Conservation (phyloP, 2,888 invertebrate genomes). For the Sericinus montela region DNA sequence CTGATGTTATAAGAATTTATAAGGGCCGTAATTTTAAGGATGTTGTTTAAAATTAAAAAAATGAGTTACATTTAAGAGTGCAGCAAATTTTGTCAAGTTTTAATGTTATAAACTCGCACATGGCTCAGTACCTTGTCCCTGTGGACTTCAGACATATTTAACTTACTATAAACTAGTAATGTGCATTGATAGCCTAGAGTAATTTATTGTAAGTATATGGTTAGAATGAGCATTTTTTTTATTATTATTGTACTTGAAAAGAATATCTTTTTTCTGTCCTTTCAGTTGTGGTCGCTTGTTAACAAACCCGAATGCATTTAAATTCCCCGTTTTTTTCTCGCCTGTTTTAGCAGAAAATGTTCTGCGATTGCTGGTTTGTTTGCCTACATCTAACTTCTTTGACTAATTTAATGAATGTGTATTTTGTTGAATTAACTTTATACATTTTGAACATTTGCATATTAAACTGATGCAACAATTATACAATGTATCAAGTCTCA, state of each 20-base stretch:
- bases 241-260: slow-evolving; percentile 33
- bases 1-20: slow-evolving; percentile 49
- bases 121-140: slow-evolving; percentile 66
- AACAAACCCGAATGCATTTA: slow-evolving; percentile 66
- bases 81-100: not conserved
- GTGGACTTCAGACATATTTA: slow-evolving; percentile 59
- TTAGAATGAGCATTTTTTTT: slow-evolving; percentile 64
- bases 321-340: slow-evolving; percentile 32
- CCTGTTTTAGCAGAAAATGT: slow-evolving; percentile 33
- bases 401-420: slow-evolving; percentile 29
- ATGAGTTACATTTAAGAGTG: not conserved
- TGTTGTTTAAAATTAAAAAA: slow-evolving; percentile 47
- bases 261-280: slow-evolving; percentile 47
- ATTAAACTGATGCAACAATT: slow-evolving; percentile 6
- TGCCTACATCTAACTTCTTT: slow-evolving; percentile 20
- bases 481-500: not conserved
- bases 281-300: slow-evolving; percentile 63
- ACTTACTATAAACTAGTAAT: slow-evolving; percentile 62
- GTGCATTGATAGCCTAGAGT: slow-evolving; percentile 73
- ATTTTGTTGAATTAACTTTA: slow-evolving; percentile 22
- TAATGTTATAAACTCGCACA: slow-evolving; percentile 52
- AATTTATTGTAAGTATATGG: slow-evolving; percentile 70
- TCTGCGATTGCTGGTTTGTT: slow-evolving; percentile 34
- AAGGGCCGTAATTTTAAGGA: slow-evolving; percentile 48
- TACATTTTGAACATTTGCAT: slow-evolving; percentile 15